Conservation (phyloP, 2,113 vertebrate genomes). For the Natator depressus region DNA sequence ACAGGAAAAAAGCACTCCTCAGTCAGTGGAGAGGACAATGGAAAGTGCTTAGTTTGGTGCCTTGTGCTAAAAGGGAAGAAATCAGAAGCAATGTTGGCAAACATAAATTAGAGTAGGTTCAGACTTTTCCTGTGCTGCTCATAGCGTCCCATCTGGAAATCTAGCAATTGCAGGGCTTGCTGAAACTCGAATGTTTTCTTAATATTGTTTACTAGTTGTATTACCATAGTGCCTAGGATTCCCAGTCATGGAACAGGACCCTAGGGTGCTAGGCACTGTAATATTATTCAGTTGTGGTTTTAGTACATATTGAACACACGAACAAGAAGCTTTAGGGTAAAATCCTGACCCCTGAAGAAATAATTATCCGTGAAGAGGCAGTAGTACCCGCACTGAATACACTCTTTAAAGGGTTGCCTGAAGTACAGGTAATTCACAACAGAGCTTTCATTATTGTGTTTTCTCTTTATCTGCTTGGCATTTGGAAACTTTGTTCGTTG, state of each 20-base stretch:
- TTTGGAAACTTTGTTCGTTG: background rate
- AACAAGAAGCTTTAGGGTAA: background rate
- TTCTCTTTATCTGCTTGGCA: background rate
- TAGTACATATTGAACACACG: background rate
- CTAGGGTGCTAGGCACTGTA: background rate
- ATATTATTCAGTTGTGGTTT: background rate
- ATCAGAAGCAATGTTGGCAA: background rate
- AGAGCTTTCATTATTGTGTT: background rate
- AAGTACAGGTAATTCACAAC: background rate
- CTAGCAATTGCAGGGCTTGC: background rate
- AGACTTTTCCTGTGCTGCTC: background rate
- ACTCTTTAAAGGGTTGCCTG: background rate
- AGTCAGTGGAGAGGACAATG: background rate
- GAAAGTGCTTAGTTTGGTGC: background rate
- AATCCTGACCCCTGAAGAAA: background rate
- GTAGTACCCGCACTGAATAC: background rate
- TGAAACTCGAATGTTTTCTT: background rate
- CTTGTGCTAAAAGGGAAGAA: background rate
- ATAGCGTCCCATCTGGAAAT: background rate
- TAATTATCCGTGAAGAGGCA: conserved; percentile 1
- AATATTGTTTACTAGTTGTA: background rate
- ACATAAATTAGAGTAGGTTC: background rate
- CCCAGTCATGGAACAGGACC: background rate
- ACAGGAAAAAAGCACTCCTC: background rate
- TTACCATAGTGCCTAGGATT: background rate